Conservation (phyloP, 2,113 vertebrate species). For the Eupsittula cactorum region DNA sequence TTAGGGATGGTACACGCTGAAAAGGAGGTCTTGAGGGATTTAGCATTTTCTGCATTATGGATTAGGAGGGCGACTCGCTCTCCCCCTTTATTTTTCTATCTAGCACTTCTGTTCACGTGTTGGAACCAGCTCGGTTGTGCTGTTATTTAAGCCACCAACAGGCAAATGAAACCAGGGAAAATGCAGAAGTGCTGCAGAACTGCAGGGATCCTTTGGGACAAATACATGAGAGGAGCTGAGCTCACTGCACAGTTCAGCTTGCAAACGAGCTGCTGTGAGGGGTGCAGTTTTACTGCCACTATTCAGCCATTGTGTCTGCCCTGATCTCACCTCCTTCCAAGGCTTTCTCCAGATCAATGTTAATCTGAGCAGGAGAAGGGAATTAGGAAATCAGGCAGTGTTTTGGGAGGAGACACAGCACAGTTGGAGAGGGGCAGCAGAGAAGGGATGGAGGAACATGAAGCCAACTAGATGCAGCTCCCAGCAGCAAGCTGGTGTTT, state of each 20-base stretch:
- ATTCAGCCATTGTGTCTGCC: background rate
- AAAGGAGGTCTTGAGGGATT: constrained; percentile 8
- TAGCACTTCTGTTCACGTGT: background rate
- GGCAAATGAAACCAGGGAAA: background rate
- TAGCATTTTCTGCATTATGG: background rate
- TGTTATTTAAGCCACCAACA: background rate
- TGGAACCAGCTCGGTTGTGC: background rate
- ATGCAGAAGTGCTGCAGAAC: background rate
- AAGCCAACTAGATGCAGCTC: background rate
- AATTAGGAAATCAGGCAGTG: background rate
- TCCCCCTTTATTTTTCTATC: background rate
- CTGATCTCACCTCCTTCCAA: background rate
- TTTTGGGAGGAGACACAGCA: background rate
- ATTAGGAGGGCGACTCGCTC: background rate
- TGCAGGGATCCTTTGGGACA: background rate
- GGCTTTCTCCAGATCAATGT: background rate
- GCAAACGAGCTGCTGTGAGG: background rate
- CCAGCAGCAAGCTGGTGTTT: background rate
- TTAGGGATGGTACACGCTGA: background rate
- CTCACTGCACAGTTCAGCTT: background rate
- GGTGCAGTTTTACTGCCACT: background rate
- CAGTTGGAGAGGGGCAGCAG: background rate
- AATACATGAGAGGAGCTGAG: background rate
- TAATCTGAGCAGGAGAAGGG: background rate
- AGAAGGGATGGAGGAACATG: background rate